Conservation (phyloP, 2,797 vertebrate species). For the Myotis vivesi region DNA sequence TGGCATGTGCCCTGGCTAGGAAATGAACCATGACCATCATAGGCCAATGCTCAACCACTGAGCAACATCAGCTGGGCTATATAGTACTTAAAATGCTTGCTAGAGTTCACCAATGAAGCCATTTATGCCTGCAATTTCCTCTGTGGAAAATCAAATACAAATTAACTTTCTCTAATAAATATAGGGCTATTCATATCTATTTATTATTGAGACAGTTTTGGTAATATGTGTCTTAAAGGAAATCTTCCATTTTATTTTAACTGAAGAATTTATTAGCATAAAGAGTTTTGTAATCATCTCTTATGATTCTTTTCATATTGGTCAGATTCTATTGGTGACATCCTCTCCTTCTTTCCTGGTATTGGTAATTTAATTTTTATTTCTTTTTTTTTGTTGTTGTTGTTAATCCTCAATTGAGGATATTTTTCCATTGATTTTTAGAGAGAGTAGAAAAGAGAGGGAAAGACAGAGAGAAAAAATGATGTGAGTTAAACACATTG, state of each 20-base stretch:
- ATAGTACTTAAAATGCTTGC: not conserved
- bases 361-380: not conserved
- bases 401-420: too few species aligned
- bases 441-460: too few species aligned
- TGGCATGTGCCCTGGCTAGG: too few species aligned
- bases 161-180: not conserved
- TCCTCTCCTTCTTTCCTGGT: not conserved
- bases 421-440: too few species aligned
- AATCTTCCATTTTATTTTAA: constrained; percentile 14
- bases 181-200: not conserved
- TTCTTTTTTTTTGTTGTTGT: not conserved
- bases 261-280: not conserved
- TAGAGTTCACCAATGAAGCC: not conserved
- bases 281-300: not conserved
- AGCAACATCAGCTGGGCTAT: too few species aligned
- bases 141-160: not conserved
- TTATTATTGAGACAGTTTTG: not conserved
- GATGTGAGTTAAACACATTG: too few species aligned
- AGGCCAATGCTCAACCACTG: too few species aligned
- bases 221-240: not conserved
- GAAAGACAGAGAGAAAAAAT: too few species aligned
- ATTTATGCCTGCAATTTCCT: not conserved
- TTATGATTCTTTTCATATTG: not conserved
- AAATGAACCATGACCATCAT: too few species aligned
- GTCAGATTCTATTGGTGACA: not conserved